Base-by-base conservation (phyloP, 1,140 invertebrate species). In the Ladona fulva region DNA sequence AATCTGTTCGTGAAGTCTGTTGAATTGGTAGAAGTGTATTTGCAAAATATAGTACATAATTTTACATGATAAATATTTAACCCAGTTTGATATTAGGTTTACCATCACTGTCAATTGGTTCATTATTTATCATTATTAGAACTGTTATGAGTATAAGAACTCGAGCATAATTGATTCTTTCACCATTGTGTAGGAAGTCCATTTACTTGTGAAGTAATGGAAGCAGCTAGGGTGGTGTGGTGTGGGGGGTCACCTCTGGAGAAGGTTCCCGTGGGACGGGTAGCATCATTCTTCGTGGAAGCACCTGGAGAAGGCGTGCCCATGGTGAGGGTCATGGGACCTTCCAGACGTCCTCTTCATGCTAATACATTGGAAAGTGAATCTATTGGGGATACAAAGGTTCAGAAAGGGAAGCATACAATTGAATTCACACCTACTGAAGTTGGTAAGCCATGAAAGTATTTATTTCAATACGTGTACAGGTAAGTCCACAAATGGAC, bases 221-320 rank as follows among this genome's bases (percentile, higher is more conserved):
- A 91, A 76, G 93, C 94, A 0, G 92, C 92, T 5, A 87, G 91
- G n/a, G 91, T 95, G 25, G 88, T 91, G 25, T 73, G 86, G 0
- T 89, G 91, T 22, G 92, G 92, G 1, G 94, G 97, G 81, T 91
- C 52, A 19, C 52, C 93, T 0, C 87, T 97, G 76, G 95, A 97
- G 83, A 96, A 97, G 85, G 93, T 98, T n/a, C 93, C 95, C 19
- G 94, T 98, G 73, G 93, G 94, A 76, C 88, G 91, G 59, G 85
- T 92, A 1, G 93, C 95, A 76, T 91, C 90, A 14, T 97, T 99
- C 85, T 90, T 90, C 73, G 92, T 98, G 76, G 94, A 97, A 82
- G 89, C 90, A 11, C 92, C 74, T 87, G 52, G 52, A 19, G 93
- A 74, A 81, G 90, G 87, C 19, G 89, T 88, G 74, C 92, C 95